phyloP scores from a whole-genome alignment of 2,797 vertebrate genomes.

The Lepilemur septentrionalis region DNA sequence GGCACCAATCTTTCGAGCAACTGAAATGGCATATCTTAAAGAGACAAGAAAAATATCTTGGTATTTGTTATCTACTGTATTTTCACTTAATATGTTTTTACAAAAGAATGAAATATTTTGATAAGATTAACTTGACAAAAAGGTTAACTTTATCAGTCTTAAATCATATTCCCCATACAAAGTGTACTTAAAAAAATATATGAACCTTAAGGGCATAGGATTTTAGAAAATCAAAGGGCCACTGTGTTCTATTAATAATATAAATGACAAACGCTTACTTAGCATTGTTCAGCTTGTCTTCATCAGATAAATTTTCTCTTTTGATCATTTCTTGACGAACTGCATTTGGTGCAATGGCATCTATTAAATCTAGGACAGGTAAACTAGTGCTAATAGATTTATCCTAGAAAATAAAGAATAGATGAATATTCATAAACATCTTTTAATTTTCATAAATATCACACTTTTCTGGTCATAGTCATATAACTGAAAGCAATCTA shows the following conservation, averaged over 20 bases:
- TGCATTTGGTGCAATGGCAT: conserved; percentile 92
- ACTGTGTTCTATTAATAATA: not conserved
- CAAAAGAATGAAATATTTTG: not conserved
- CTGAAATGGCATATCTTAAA: conserved; percentile 95
- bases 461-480: not conserved
- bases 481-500: conserved; percentile 2
- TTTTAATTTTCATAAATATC: conserved; percentile 34
- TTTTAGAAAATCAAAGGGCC: not conserved
- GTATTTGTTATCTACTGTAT: not conserved
- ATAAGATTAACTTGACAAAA: conserved; percentile 40
- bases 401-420: conserved; percentile 87
- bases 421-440: conserved; percentile 20
- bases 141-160: conserved; percentile 24
- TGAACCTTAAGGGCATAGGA: not conserved
- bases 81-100: conserved; percentile 44
- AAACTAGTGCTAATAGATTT: conserved; percentile 95
- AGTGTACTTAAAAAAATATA: not conserved
- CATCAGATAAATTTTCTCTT: conserved; percentile 85
- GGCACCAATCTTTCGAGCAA: conserved; percentile 97
- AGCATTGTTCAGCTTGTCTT: conserved; percentile 90
- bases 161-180: not conserved
- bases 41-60: conserved; percentile 71
- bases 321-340: conserved; percentile 94
- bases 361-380: conserved; percentile 96
- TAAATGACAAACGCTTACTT: conserved; percentile 87